phyloP scores from a whole-genome alignment of 1,140 invertebrate genomes.

The Drosophila arawakana region DNA sequence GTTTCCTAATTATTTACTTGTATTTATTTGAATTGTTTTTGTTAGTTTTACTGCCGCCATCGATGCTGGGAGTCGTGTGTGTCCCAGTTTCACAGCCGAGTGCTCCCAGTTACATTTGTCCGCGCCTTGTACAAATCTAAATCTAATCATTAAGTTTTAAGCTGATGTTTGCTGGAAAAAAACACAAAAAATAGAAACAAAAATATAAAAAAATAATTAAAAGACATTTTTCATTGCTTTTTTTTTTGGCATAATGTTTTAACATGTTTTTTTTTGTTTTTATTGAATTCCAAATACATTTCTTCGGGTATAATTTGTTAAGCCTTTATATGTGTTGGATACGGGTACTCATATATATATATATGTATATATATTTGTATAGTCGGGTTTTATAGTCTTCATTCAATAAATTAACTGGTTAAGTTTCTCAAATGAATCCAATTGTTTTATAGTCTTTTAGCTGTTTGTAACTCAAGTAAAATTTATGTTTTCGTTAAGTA shows the following conservation, averaged over 20 bases:
- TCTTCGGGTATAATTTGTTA: conserved; percentile 65
- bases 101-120: conserved; percentile 15
- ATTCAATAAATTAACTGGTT: conserved; percentile 24
- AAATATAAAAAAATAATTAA: background rate
- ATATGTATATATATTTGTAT: conserved; percentile 38
- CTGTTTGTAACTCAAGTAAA: conserved; percentile 26
- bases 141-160: conserved; percentile 74
- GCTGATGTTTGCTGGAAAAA: conserved; percentile 43
- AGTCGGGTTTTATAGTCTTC: conserved; percentile 28
- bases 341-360: background rate
- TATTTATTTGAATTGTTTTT: conserved; percentile 70
- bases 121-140: conserved; percentile 70
- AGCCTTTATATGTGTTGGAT: conserved; percentile 39
- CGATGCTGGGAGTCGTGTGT: conserved; percentile 22
- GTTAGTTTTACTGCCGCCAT: conserved; percentile 73
- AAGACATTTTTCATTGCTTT: background rate
- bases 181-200: conserved; percentile 36
- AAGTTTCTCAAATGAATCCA: conserved; percentile 8
- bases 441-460: background rate
- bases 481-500: background rate
- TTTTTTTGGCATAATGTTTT: conserved; percentile 64
- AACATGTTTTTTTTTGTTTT: conserved; percentile 74
- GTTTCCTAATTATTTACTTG: conserved; percentile 59
- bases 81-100: background rate
- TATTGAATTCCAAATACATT: conserved; percentile 81